Percentiles rank a stretch among this genome's conserved stretches.
Evolutionary conservation across 1,140 invertebrate genomes (phyloP).

Genomic region (Lepidurus couesii): DNA sequence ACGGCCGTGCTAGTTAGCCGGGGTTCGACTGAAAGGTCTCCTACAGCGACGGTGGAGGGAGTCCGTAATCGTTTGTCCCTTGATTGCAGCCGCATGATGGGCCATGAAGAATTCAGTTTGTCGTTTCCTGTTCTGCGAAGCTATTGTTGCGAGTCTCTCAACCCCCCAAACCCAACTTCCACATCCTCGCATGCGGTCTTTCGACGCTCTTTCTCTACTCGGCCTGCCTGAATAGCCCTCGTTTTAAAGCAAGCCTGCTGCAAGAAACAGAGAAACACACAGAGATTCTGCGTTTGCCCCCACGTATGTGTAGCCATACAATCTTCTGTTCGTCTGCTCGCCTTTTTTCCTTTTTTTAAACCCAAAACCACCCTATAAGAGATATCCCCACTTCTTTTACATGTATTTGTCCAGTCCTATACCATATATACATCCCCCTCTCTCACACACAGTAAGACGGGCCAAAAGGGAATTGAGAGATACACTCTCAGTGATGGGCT

Average conservation of each 20-base stretch:
- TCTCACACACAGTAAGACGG: not conserved
- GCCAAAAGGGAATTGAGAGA: slow-evolving; percentile 8
- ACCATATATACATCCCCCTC: not conserved
- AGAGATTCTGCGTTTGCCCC: not conserved
- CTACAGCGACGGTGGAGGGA: not conserved
- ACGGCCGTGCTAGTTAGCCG: slow-evolving; percentile 7
- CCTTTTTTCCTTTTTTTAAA: not conserved
- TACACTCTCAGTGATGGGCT: slow-evolving; percentile 21
- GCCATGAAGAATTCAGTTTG: not conserved
- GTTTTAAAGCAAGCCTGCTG: not conserved
- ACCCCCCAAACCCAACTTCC: not conserved
- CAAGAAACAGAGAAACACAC: not conserved
- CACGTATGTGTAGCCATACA: not conserved
- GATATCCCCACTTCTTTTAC: not conserved
- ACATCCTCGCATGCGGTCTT: not conserved
- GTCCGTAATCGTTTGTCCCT: slow-evolving; percentile 14
- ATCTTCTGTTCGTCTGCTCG: not conserved
- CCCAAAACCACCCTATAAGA: not conserved
- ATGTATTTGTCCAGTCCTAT: not conserved
- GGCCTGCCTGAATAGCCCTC: not conserved
- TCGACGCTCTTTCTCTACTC: not conserved
- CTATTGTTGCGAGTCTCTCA: not conserved
- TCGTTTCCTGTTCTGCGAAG: slow-evolving; percentile 1
- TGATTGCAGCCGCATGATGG: slow-evolving; percentile 10
- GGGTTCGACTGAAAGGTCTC: not conserved